Evolutionary conservation across 35 echinoderm and acorn worm species (phyloP).

Genomic region (Stichopus chloronotus): DNA sequence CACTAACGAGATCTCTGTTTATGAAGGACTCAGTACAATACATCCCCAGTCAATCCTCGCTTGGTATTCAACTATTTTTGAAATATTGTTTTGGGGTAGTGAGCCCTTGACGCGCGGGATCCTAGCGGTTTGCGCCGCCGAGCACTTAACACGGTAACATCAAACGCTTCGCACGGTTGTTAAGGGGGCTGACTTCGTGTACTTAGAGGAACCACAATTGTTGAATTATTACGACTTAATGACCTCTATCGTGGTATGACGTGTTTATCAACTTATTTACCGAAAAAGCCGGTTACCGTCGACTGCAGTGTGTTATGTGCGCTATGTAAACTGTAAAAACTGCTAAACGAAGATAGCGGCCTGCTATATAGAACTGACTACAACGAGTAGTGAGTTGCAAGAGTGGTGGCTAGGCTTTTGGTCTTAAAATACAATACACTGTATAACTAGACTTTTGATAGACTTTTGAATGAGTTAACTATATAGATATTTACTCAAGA

Average conservation of each 20-base stretch:
- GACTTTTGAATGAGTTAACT: too few relatives aligned
- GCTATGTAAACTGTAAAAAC: too few relatives aligned
- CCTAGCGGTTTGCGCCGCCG: background rate
- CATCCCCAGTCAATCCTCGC: background rate
- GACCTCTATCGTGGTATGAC: slow-evolving; percentile 20
- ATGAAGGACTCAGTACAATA: too few relatives aligned
- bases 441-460: too few relatives aligned
- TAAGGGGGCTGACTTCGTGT: slow-evolving; percentile 26
- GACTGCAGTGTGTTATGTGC: too few relatives aligned
- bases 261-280: slow-evolving; percentile 48
- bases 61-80: background rate
- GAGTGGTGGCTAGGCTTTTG: too few relatives aligned
- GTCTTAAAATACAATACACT: too few relatives aligned
- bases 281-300: background rate
- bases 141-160: slow-evolving; percentile 46
- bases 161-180: slow-evolving; percentile 29
- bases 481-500: too few relatives aligned
- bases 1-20: too few relatives aligned
- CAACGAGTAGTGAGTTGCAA: too few relatives aligned
- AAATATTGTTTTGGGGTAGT: background rate
- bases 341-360: too few relatives aligned
- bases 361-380: too few relatives aligned
- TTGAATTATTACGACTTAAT: slow-evolving; percentile 44
- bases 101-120: background rate
- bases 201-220: slow-evolving; percentile 42